These are phyloP conservation scores for Oncorhynchus kisutch DNA, from an alignment of 2,113 vertebrate species.

Conservation along the genomic window DNA sequence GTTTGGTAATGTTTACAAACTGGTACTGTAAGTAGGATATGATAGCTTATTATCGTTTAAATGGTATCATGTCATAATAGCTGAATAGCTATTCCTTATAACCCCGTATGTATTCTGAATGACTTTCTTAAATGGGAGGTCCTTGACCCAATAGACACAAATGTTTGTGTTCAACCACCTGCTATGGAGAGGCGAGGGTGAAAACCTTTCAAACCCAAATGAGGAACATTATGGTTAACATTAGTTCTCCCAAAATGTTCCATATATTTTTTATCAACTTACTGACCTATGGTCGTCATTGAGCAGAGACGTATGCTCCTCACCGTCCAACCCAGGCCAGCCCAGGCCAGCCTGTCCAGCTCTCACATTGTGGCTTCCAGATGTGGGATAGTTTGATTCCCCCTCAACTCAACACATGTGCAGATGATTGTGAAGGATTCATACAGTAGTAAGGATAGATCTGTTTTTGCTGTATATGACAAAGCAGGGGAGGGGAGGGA, in stretches of 20 bases:
- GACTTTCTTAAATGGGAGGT: not conserved
- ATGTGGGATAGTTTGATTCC: not conserved
- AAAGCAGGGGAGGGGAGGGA: too few relatives aligned
- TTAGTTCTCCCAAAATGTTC: slow-evolving; percentile 13
- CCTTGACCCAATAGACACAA: not conserved
- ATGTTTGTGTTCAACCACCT: not conserved
- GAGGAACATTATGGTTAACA: slow-evolving; percentile 5
- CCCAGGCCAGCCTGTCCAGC: not conserved
- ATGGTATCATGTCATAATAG: too few relatives aligned
- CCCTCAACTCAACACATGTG: not conserved
- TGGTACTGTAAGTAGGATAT: too few relatives aligned
- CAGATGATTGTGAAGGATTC: not conserved
- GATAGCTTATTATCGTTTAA: too few relatives aligned
- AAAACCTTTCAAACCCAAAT: not conserved
- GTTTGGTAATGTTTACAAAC: too few relatives aligned
- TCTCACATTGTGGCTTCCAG: not conserved
- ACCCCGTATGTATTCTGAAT: too few relatives aligned
- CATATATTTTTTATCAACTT: not conserved
- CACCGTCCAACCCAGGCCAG: not conserved
- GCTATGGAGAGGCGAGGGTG: not conserved
- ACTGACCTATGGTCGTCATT: slow-evolving; percentile 10
- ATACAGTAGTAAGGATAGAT: not conserved
- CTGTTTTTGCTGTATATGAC: too few relatives aligned
- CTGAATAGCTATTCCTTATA: too few relatives aligned
- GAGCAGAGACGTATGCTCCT: slow-evolving; percentile 14